Evolutionary conservation across 2,888 invertebrate genomes (phyloP).

Genomic region (Calephelis perditalis): DNA sequence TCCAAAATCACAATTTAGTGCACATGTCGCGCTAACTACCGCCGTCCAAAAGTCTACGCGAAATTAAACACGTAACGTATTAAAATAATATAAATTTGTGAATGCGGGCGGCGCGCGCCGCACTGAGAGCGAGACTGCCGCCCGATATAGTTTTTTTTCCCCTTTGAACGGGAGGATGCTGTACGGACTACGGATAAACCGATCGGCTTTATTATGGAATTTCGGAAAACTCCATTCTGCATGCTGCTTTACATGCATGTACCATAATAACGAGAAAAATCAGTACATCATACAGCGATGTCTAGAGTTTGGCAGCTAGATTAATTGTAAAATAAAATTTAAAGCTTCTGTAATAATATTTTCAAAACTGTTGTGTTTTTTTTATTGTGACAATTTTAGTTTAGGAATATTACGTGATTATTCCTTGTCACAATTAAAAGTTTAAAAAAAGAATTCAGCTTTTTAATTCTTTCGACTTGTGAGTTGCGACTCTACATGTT

Average conservation of each 20-base stretch:
- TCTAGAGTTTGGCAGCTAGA: no score
- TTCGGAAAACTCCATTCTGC: conserved; percentile 26
- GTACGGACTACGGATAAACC: conserved; percentile 31
- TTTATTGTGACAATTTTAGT: no score
- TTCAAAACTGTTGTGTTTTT: no score
- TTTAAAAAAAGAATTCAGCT: no score
- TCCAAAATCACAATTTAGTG: conserved; percentile 73
- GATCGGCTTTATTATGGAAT: conserved; percentile 33
- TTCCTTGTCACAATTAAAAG: no score
- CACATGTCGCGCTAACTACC: conserved; percentile 64
- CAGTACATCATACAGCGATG: no score
- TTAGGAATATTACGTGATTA: no score
- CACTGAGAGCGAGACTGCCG: conserved; percentile 61
- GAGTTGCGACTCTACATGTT: no score
- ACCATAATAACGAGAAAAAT: background rate
- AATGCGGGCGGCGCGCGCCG: conserved; percentile 72
- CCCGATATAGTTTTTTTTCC: conserved; percentile 54
- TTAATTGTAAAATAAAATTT: no score
- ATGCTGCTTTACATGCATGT: conserved; percentile 8
- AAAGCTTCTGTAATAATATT: no score
- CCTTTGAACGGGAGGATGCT: conserved; percentile 58
- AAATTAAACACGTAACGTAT: conserved; percentile 74
- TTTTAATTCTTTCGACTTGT: no score
- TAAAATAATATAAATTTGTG: conserved; percentile 63
- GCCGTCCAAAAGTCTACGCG: conserved; percentile 74